A percentile compares a stretch with the other conserved stretches of the same genome.
Conservation (phyloP, 1,140 invertebrate species). For the Heliconius congener region DNA sequence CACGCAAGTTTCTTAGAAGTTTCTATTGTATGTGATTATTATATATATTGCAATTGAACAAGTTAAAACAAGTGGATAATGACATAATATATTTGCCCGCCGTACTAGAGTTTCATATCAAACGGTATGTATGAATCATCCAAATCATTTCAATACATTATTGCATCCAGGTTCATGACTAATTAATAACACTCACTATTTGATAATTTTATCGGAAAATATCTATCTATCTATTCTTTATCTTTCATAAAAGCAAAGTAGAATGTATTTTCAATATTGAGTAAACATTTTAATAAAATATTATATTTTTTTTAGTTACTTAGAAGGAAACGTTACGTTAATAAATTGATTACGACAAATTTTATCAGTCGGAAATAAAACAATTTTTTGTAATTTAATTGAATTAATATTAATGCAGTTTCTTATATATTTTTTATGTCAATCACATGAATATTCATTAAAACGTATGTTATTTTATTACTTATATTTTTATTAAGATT, state of each 20-base stretch:
- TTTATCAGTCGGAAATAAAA: not conserved
- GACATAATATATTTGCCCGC: slow-evolving; percentile 60
- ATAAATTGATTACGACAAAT: not conserved
- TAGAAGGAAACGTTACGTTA: not conserved
- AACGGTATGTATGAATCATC: slow-evolving; percentile 58
- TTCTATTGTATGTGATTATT: slow-evolving; percentile 27
- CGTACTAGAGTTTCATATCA: slow-evolving; percentile 53
- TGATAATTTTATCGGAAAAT: not conserved
- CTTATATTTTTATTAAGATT: not conserved
- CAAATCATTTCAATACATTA: slow-evolving; percentile 47
- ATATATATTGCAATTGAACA: slow-evolving; percentile 39
- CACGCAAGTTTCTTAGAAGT: slow-evolving; percentile 30
- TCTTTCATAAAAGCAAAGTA: not conserved
- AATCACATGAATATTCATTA: not conserved
- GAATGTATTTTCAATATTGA: not conserved
- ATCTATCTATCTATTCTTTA: not conserved
- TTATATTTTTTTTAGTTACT: not conserved
- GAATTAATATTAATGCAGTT: not conserved
- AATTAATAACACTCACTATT: not conserved
- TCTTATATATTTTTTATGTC: not conserved
- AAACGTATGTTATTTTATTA: not conserved
- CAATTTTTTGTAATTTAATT: not conserved
- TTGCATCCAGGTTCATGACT: slow-evolving; percentile 9
- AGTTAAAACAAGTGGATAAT: slow-evolving; percentile 61
- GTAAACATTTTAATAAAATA: not conserved